Percentiles rank a stretch among this genome's conserved stretches.
Evolutionary conservation across 2,113 vertebrate genomes (phyloP).

Genomic region (Himantopus leucocephalus): DNA sequence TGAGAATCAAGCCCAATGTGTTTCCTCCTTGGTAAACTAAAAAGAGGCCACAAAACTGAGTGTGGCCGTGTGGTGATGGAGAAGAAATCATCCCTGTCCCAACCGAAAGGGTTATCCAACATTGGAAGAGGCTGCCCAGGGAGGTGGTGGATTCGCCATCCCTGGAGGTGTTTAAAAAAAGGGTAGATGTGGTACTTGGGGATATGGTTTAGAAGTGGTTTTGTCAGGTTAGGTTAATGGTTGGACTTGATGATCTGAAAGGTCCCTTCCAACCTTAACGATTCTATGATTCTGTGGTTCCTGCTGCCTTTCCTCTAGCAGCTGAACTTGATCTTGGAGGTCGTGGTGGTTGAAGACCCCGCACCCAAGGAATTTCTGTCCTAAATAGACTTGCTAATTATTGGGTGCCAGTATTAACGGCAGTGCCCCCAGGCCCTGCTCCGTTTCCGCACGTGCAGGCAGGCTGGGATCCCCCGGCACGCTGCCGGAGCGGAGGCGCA

Average conservation of each 20-base stretch:
- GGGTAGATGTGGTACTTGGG: too few relatives aligned
- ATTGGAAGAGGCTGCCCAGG: too few relatives aligned
- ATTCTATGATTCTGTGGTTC: background rate
- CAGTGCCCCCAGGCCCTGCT: background rate
- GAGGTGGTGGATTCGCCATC: too few relatives aligned
- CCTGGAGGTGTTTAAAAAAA: too few relatives aligned
- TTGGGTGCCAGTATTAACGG: background rate
- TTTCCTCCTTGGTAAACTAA: background rate
- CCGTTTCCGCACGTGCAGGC: rapidly evolving
- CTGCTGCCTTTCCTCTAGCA: background rate
- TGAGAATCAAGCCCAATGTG: background rate
- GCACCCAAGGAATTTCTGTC: background rate
- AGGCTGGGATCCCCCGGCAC: background rate
- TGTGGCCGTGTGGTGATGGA: background rate
- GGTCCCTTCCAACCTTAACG: too few relatives aligned
- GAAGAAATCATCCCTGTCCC: background rate
- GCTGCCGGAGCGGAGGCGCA: background rate
- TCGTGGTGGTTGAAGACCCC: background rate
- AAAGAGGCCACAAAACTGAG: background rate
- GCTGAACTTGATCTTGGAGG: background rate
- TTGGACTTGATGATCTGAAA: too few relatives aligned
- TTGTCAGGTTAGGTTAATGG: too few relatives aligned
- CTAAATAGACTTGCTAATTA: background rate
- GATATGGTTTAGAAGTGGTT: too few relatives aligned
- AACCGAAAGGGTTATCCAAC: background rate